Conservation (phyloP, 2,888 invertebrate species). For the Cylindroiulus punctatus region DNA sequence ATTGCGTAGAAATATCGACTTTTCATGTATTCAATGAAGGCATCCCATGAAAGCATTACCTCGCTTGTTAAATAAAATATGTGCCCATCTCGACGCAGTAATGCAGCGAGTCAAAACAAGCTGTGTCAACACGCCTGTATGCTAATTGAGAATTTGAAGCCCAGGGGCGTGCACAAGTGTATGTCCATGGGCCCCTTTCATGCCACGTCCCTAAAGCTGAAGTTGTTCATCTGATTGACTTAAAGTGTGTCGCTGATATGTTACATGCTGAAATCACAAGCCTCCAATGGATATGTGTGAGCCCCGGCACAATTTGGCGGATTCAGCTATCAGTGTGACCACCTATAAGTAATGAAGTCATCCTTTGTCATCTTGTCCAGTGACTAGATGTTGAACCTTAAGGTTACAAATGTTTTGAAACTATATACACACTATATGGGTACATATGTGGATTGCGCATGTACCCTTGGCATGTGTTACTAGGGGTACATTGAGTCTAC, state of each 20-base stretch:
- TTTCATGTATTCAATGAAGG: slow-evolving; percentile 6
- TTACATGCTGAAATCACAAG: not conserved
- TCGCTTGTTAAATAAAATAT: not conserved
- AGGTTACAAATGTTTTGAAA: no score
- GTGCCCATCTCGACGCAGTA: not conserved
- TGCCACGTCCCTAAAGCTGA: not conserved
- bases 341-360: no score
- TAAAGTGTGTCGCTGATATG: not conserved
- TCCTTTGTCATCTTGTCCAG: no score
- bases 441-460: no score
- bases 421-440: no score
- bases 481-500: no score
- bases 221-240: slow-evolving; percentile 50
- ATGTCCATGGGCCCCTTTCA: not conserved
- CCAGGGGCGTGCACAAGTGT: slow-evolving; percentile 12
- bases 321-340: no score
- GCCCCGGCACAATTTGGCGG: no score
- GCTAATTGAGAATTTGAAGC: slow-evolving; percentile 25
- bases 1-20: slow-evolving; percentile 9
- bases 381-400: no score
- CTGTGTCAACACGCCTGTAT: slow-evolving; percentile 18
- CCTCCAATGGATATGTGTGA: no score
- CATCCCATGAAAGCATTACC: slow-evolving; percentile 10
- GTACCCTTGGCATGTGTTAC: no score
- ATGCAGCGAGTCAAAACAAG: slow-evolving; percentile 3